phyloP scores from a whole-genome alignment of 2,888 invertebrate species.

The Drosophila emarginata region DNA sequence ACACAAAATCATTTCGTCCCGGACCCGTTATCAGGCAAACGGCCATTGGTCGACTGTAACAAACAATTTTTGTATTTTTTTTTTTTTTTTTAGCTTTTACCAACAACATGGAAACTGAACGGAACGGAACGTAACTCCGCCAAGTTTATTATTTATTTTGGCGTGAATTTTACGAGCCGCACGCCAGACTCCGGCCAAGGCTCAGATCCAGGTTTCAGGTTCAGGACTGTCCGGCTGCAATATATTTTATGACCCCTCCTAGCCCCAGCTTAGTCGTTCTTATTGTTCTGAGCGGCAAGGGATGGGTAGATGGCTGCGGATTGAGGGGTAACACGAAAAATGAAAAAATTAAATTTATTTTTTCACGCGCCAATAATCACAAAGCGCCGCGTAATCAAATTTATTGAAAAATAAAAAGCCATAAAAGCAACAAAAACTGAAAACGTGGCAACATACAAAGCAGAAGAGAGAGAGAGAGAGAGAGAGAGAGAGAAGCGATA shows the following conservation, averaged over 20 bases:
- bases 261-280: slow-evolving; percentile 54
- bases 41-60: slow-evolving; percentile 11
- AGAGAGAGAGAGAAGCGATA: neutral
- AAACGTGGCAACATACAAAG: slow-evolving; percentile 6
- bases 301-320: too few species aligned
- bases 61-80: slow-evolving; percentile 3
- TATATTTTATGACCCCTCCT: slow-evolving; percentile 63
- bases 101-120: slow-evolving; percentile 2
- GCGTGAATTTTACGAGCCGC: slow-evolving; percentile 72
- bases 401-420: slow-evolving; percentile 71
- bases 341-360: slow-evolving; percentile 71
- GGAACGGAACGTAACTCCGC: slow-evolving; percentile 7
- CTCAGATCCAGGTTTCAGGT: slow-evolving; percentile 16
- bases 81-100: neutral
- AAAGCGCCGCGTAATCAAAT: slow-evolving; percentile 75
- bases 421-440: slow-evolving; percentile 49
- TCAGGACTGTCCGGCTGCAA: slow-evolving; percentile 37
- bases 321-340: slow-evolving; percentile 21
- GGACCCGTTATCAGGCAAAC: slow-evolving; percentile 13
- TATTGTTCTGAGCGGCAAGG: slow-evolving; percentile 6
- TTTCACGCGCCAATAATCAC: slow-evolving; percentile 78
- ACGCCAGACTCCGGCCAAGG: neutral
- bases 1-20: slow-evolving; percentile 1
- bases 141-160: slow-evolving; percentile 77
- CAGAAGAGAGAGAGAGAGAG: neutral